Percentiles rank a stretch among this genome's conserved stretches.
Evolutionary conservation across 2,113 vertebrate genomes (phyloP).

Genomic region (Xenopus tropicalis): UCB_Xtro_10.0 CM004451.2:71337001-71337500

Average conservation of each 20-base stretch:
- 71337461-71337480: no score
- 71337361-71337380: no score
- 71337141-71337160: conserved; percentile 43
- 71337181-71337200: conserved; percentile 5
- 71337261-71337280: conserved; percentile 4
- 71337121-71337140: conserved; percentile 40
- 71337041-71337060: conserved; percentile 44
- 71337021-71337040: conserved; percentile 45
- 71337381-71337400: no score
- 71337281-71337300: conserved; percentile 9
- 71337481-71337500: no score
- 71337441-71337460: no score
- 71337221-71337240: conserved; percentile 37
- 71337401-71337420: no score
- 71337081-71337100: conserved; percentile 46
- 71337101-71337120: conserved; percentile 46
- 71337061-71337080: conserved; percentile 44
- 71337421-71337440: no score
- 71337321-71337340: background rate
- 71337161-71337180: conserved; percentile 36
- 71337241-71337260: conserved; percentile 26
- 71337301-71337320: background rate
- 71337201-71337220: conserved; percentile 14
- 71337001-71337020: conserved; percentile 14
- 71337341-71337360: no score